phyloP scores from a whole-genome alignment of 30 jellyfish, hydroid and myxozoan genomes.

The Chironex yamaguchii region DNA sequence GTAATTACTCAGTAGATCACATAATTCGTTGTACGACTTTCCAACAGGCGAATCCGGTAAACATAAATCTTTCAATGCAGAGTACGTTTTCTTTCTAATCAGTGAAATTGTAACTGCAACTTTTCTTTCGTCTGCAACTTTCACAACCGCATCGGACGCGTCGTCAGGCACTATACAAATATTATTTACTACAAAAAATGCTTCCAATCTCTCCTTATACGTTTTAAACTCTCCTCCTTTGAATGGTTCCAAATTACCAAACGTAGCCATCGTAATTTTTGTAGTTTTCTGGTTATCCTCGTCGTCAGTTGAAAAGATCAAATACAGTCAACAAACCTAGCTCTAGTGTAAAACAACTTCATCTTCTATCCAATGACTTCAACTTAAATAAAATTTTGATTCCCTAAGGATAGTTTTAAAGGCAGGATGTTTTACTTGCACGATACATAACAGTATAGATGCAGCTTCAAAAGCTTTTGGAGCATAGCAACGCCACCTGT shows the following conservation, averaged over 20 bases:
- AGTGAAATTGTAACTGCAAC: constrained; percentile 36
- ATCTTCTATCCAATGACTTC: neutral
- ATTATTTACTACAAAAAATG: constrained; percentile 18
- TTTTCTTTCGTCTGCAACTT: constrained; percentile 27
- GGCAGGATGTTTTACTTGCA: neutral
- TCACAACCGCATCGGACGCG: constrained; percentile 46
- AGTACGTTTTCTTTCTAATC: constrained; percentile 26
- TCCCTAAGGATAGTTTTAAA: constrained; percentile 16
- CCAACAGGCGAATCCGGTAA: constrained; percentile 36
- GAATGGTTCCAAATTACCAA: constrained; percentile 34
- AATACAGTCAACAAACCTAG: constrained; percentile 36
- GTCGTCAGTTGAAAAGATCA: constrained; percentile 28
- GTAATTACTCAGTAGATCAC: no score
- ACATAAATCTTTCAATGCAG: constrained; percentile 27
- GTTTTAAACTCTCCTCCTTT: constrained; percentile 18
- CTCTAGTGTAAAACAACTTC: constrained; percentile 28
- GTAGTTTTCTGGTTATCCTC: constrained; percentile 23
- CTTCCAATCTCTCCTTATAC: constrained; percentile 33
- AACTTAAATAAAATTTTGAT: constrained; percentile 10
- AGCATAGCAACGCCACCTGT: no score
- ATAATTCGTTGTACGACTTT: constrained; percentile 25
- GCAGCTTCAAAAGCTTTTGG: no score
- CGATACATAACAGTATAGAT: constrained; percentile 31
- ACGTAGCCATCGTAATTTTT: constrained; percentile 19
- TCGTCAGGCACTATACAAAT: constrained; percentile 29